phyloP scores from a whole-genome alignment of 2,888 invertebrate species.

The Dusona sp. region DNA sequence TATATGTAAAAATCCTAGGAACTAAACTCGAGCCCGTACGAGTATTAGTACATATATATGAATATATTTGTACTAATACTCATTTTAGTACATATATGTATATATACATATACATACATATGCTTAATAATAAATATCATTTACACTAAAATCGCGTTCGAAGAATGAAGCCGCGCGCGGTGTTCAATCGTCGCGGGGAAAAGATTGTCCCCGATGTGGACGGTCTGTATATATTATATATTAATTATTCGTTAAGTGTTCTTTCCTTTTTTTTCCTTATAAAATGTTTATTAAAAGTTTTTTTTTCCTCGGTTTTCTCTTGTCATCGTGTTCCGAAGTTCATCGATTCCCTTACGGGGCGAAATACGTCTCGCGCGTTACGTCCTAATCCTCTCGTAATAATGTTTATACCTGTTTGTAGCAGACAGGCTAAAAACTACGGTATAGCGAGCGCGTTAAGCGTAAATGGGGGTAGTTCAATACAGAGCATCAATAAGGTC shows the following conservation, averaged over 20 bases:
- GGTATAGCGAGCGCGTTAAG: constrained; percentile 76
- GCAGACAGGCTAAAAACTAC: constrained; percentile 77
- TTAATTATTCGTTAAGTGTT: constrained; percentile 64
- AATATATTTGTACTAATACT: constrained; percentile 37
- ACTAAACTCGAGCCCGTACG: constrained; percentile 59
- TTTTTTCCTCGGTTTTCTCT: constrained; percentile 16
- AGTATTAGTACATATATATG: constrained; percentile 55
- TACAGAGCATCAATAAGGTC: constrained; percentile 12
- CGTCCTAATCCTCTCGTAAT: constrained; percentile 28
- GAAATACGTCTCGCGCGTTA: constrained; percentile 55
- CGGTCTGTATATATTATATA: constrained; percentile 74
- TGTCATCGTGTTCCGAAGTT: constrained; percentile 30
- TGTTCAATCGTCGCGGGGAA: constrained; percentile 72
- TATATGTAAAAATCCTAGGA: constrained; percentile 66
- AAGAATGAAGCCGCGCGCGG: constrained; percentile 67
- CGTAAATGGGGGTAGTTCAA: constrained; percentile 67
- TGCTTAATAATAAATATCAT: constrained; percentile 62
- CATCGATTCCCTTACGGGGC: constrained; percentile 71
- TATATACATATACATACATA: constrained; percentile 58
- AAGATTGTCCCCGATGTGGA: constrained; percentile 76
- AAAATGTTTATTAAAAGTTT: constrained; percentile 15
- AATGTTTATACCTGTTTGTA: constrained; percentile 19
- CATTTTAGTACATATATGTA: constrained; percentile 50
- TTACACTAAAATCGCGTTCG: constrained; percentile 64
- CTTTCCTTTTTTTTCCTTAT: constrained; percentile 28